phyloP scores from a whole-genome alignment of 1,140 invertebrate genomes.

The Caenorhabditis tropicalis region DNA sequence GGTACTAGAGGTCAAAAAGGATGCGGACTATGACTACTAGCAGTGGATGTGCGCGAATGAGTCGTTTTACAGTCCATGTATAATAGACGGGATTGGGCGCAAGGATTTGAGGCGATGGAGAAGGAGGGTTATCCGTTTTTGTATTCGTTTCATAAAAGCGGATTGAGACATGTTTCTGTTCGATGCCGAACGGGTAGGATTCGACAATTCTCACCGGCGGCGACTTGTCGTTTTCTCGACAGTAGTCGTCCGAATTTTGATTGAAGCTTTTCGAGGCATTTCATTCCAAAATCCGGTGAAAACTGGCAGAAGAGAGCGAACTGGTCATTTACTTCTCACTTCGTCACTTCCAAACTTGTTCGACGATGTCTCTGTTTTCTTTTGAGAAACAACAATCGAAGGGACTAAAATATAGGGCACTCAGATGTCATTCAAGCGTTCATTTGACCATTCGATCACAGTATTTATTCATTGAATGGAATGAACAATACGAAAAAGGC shows the following conservation, averaged over 20 bases:
- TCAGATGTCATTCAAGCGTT: not conserved
- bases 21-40: not conserved
- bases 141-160: constrained; percentile 28
- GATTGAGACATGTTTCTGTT: constrained; percentile 26
- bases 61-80: constrained; percentile 35
- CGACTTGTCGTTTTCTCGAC: constrained; percentile 7
- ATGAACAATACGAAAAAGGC: not conserved
- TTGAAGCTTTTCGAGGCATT: constrained; percentile 24
- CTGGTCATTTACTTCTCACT: constrained; percentile 34
- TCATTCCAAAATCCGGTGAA: constrained; percentile 18
- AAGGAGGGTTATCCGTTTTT: constrained; percentile 6
- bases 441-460: not conserved
- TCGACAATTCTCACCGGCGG: constrained; percentile 13
- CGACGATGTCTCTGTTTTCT: not conserved
- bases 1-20: constrained; percentile 31
- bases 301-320: constrained; percentile 23
- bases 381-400: not conserved
- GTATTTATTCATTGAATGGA: not conserved
- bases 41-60: not conserved
- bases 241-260: not conserved
- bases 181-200: constrained; percentile 17
- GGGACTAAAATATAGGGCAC: not conserved
- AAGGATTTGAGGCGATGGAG: not conserved
- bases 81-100: constrained; percentile 6
- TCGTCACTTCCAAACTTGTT: not conserved